Evolutionary conservation across 2,113 vertebrate genomes (phyloP).

Genomic region (Varanus salvator): DNA sequence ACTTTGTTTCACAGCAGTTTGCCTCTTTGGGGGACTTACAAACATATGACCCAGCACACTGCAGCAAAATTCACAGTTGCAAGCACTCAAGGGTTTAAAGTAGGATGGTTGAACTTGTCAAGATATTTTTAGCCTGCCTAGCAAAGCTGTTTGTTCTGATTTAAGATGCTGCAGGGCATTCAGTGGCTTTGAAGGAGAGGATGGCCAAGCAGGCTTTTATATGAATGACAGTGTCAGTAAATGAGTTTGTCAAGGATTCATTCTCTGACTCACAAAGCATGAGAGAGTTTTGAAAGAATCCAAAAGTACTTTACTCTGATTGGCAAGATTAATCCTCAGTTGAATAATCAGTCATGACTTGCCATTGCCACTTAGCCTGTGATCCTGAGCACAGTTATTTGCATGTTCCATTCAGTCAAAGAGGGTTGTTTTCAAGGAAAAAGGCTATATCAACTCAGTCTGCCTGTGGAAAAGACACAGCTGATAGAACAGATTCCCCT

Average conservation of each 20-base stretch:
- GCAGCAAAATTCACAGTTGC: not conserved
- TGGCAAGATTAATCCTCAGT: conserved; percentile 50
- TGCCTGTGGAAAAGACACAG: not conserved
- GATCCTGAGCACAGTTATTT: conserved; percentile 1
- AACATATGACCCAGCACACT: conserved; percentile 2
- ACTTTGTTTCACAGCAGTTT: not conserved
- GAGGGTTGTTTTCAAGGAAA: not conserved
- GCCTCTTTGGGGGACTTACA: not conserved
- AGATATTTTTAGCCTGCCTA: conserved; percentile 46
- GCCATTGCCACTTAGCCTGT: conserved; percentile 47
- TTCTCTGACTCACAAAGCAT: conserved; percentile 16
- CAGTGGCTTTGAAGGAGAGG: conserved; percentile 60
- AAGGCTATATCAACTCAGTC: not conserved
- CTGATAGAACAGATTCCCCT: not conserved
- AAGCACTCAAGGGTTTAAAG: conserved; percentile 50
- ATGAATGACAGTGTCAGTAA: conserved; percentile 70
- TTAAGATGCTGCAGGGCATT: conserved; percentile 57
- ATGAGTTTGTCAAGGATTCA: conserved; percentile 66
- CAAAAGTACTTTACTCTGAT: conserved; percentile 64
- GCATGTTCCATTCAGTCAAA: not conserved
- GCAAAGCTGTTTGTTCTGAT: conserved; percentile 58
- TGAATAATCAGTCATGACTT: conserved; percentile 67
- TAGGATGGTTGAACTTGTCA: conserved; percentile 54
- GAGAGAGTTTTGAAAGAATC: conserved; percentile 46
- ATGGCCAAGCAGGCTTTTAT: conserved; percentile 61